These are phyloP conservation scores for Isurus oxyrinchus DNA, from an alignment of 2,113 vertebrate genomes.

Conservation along the genomic window DNA sequence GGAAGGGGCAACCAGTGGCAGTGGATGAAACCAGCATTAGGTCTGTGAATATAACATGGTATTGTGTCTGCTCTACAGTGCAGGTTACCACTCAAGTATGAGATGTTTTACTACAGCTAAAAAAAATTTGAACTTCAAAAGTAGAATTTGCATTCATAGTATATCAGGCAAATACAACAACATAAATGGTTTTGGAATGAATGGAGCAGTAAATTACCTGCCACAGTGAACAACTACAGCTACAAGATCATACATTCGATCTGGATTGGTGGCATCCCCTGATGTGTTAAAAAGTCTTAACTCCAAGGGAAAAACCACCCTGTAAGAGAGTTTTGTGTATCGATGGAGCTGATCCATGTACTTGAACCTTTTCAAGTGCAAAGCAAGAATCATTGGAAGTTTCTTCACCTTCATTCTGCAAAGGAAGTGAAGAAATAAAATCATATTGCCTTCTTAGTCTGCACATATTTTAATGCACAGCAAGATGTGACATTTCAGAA, in stretches of 20 bases:
- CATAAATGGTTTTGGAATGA: too few species aligned
- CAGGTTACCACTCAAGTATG: background rate
- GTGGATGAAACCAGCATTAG: too few species aligned
- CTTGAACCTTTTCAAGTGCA: slow-evolving; percentile 87
- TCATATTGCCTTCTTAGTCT: background rate
- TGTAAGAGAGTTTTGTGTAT: slow-evolving; percentile 88
- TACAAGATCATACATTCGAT: slow-evolving; percentile 85
- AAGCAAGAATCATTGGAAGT: slow-evolving; percentile 84
- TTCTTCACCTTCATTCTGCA: slow-evolving; percentile 83
- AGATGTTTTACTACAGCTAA: background rate
- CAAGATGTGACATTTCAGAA: background rate
- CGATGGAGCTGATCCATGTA: slow-evolving; percentile 94
- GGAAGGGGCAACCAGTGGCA: too few species aligned
- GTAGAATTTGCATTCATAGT: background rate
- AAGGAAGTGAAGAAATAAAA: background rate
- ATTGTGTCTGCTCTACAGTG: background rate
- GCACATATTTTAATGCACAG: background rate
- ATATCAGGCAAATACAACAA: background rate
- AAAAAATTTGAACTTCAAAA: background rate
- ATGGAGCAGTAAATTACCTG: slow-evolving; percentile 55
- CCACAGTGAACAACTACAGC: slow-evolving; percentile 88
- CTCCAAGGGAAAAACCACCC: slow-evolving; percentile 86
- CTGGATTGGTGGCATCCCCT: slow-evolving; percentile 83
- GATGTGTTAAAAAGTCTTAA: slow-evolving; percentile 89
- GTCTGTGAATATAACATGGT: too few species aligned